A percentile compares a stretch with the other conserved stretches of the same genome.
phyloP scores from a whole-genome alignment of 2,797 vertebrate species.

The Eulemur rubriventer region DNA sequence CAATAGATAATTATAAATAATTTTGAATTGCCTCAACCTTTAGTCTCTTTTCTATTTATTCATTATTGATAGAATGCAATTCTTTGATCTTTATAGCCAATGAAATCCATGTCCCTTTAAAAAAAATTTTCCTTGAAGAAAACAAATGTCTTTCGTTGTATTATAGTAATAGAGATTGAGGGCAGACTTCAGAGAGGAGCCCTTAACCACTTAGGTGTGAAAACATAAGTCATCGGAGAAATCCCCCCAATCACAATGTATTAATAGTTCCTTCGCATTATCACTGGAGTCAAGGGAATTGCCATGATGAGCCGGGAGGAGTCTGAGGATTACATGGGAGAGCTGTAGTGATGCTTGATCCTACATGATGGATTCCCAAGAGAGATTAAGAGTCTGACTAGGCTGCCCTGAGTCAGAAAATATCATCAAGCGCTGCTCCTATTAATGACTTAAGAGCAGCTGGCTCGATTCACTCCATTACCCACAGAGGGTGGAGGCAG shows the following conservation, averaged over 20 bases:
- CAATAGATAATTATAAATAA: slow-evolving; percentile 51
- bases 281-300: slow-evolving; percentile 4
- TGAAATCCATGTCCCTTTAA: background rate
- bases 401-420: slow-evolving; percentile 77
- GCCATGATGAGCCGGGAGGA: slow-evolving; percentile 47
- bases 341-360: slow-evolving; percentile 70
- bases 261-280: background rate
- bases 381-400: slow-evolving; percentile 75
- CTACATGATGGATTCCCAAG: slow-evolving; percentile 73
- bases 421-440: slow-evolving; percentile 67
- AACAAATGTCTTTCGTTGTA: background rate
- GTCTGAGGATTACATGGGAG: slow-evolving; percentile 76
- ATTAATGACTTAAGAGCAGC: slow-evolving; percentile 72
- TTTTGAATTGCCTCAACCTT: slow-evolving; percentile 26
- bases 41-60: slow-evolving; percentile 22
- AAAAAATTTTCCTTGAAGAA: background rate
- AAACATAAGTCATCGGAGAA: background rate
- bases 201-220: background rate
- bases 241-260: background rate
- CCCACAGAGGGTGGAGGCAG: slow-evolving; percentile 67
- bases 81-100: slow-evolving; percentile 37
- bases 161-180: background rate
- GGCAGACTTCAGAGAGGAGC: slow-evolving; percentile 21
- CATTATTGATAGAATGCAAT: background rate
- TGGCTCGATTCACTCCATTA: slow-evolving; percentile 72